Evolutionary conservation across 1,140 invertebrate genomes (phyloP).

Genomic region (Macrotrachela quadricornifera): DNA sequence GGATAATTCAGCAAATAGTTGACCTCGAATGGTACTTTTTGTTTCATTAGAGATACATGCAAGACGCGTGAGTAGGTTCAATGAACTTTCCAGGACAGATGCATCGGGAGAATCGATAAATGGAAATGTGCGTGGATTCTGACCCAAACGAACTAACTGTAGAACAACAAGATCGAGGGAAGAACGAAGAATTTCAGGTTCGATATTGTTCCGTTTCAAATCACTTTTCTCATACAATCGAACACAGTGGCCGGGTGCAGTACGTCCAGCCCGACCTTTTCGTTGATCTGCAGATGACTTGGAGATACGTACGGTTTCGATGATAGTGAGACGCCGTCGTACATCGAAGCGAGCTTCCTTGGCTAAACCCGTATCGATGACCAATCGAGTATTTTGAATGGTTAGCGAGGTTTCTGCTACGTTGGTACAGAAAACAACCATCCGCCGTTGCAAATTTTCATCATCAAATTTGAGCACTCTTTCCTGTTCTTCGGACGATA

Average conservation of each 20-base stretch:
- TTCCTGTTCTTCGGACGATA: too few relatives aligned
- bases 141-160: conserved; percentile 16
- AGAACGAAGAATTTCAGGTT: conserved; percentile 20
- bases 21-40: too few relatives aligned
- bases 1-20: too few relatives aligned
- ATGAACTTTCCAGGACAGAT: too few relatives aligned
- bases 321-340: conserved; percentile 15
- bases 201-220: conserved; percentile 13
- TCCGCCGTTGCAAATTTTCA: too few relatives aligned
- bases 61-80: too few relatives aligned
- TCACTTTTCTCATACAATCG: conserved; percentile 17
- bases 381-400: conserved; percentile 21
- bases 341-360: conserved; percentile 21
- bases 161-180: conserved; percentile 17
- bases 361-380: conserved; percentile 22
- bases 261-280: conserved; percentile 23
- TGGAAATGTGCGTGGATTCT: not conserved
- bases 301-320: conserved; percentile 14
- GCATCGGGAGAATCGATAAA: too few relatives aligned
- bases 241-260: conserved; percentile 17
- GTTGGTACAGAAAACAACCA: conserved; percentile 14
- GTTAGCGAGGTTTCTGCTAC: conserved; percentile 28
- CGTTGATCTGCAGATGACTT: conserved; percentile 21
- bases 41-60: too few relatives aligned
- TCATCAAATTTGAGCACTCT: too few relatives aligned